phyloP scores from a whole-genome alignment of 2,797 vertebrate genomes.

The Lagodon rhomboides region DNA sequence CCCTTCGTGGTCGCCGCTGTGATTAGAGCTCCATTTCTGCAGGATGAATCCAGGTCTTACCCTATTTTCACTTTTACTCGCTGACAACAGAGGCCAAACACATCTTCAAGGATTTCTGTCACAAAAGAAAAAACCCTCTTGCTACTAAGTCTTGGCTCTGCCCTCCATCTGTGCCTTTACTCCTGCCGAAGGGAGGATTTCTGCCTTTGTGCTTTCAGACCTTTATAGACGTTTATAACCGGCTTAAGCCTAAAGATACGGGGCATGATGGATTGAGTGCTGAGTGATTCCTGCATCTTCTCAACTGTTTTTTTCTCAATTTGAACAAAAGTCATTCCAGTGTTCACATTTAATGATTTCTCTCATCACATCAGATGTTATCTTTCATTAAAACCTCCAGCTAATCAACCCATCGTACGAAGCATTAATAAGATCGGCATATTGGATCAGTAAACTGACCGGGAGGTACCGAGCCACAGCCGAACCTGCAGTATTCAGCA shows the following conservation, averaged over 20 bases:
- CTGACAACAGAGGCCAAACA: neutral
- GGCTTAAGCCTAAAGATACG: neutral
- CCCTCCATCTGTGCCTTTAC: neutral
- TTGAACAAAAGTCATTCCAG: neutral
- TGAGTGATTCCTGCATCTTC: neutral
- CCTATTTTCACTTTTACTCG: neutral
- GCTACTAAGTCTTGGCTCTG: neutral
- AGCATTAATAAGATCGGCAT: neutral
- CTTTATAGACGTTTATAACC: conserved; percentile 12
- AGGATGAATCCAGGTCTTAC: neutral
- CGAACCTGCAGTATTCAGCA: neutral
- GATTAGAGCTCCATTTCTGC: conserved; percentile 17
- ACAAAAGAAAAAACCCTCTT: conserved; percentile 19
- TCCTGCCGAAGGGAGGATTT: conserved; percentile 10
- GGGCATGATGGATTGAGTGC: conserved; percentile 1
- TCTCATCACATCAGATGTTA: neutral
- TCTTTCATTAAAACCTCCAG: neutral
- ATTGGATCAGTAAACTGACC: neutral
- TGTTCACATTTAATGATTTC: neutral
- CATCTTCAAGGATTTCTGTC: conserved; percentile 1
- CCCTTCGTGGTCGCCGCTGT: neutral
- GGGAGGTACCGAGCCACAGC: neutral
- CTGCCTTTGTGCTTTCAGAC: conserved; percentile 22
- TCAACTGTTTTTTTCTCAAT: neutral
- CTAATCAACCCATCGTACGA: neutral